Base-by-base conservation (phyloP, 2,113 vertebrate genomes). In the Pithys albifrons region DNA sequence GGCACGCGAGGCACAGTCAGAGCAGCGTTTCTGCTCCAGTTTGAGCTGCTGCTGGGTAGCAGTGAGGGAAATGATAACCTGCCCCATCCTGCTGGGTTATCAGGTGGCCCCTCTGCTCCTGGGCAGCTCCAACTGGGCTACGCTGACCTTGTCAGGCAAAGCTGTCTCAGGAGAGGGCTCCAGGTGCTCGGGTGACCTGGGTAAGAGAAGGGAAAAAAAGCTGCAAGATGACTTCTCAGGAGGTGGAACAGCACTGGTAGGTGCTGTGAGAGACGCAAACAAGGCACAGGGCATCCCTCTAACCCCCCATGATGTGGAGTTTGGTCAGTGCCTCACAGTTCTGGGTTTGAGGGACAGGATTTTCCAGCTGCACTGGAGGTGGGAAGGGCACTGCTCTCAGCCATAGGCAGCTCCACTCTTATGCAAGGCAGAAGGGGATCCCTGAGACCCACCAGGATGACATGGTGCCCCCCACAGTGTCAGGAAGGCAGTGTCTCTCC, bases 361-460 rank as follows among this genome's bases (percentile, higher is more conserved):
- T 28, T 51, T 12, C 12, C 43, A 2, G 0, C 57, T 17, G 5
- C 65, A 2, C n/a, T 28, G 0, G 6, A 2, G 13, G 35, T 0
- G 1, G 72, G 62, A 49, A 72, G 19, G 51, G 24, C 59, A 3
- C 27, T 52, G 48, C 29, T n/a, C 7, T 0, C 33, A 22, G 20
- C 35, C 31, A 14, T 43, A 12, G 57, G 2, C 5, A 45, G 41
- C 35, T 71, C 75, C 1, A 5, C 22, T 37, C 24, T 54, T 65
- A 17, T 14, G 23, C 27, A 57, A 45, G 23, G 33, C 22, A 61
- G n/a, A 43, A 11, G 16, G 23, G 12, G 3, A 19, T 27, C 19
- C 6, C 1, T 15, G 19, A 58, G 22, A 28, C 43, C n/a, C 10
- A 17, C 6, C 66, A 35, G 66, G 52, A 70, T 0, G 3, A 33